Base-by-base conservation (phyloP, 1,140 invertebrate genomes). In the Odontomachus brunneus region DNA sequence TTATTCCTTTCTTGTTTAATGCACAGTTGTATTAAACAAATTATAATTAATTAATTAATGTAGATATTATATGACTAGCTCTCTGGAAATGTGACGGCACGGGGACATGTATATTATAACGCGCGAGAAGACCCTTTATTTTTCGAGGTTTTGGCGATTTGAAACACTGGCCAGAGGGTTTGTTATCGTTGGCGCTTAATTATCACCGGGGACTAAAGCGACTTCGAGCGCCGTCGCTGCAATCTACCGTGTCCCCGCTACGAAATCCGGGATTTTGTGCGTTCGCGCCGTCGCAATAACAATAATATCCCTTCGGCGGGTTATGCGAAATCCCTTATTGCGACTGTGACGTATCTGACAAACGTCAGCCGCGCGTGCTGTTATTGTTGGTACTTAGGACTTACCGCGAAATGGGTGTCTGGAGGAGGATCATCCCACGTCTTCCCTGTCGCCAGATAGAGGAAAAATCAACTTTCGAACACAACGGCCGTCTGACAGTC, bases 321-420 rank as follows among this genome's bases (percentile, higher is more conserved):
- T 59, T 62, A 81, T 55, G 49, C 26, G 60, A 55, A 88, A 84
- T 72, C 49, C 59, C 74, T 69, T 81, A 74, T 33, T 67, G 62
- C 51, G 53, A 51, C 9, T 53, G 63, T 84, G 82, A 85, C 76
- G 57, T 88, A 82, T 85, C 85, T 85, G 53, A 62, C 53, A 53
- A 49, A 24, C 57, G 69, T 49, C 69, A 55, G 71, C 71, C 60
- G 49, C 65, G 48, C 19, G 60, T 84, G 55, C 29, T 84, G 62
- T 84, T 81, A 84, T 84, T 86, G 84, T 86, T 84, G 62, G 66
- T 71, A 71, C 62, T 86, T 84, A 84, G 63, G 53, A 74, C 82
- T 86, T 86, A 86, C 63, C 84, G 33, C 14, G 51, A 59, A 78
- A 85, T 26, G 55, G 44, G 24, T 65, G 83, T 67, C 51, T 55